These are phyloP conservation scores for Tetranychus urticae DNA, from an alignment of 1,140 invertebrate genomes.

Conservation along the genomic window DNA sequence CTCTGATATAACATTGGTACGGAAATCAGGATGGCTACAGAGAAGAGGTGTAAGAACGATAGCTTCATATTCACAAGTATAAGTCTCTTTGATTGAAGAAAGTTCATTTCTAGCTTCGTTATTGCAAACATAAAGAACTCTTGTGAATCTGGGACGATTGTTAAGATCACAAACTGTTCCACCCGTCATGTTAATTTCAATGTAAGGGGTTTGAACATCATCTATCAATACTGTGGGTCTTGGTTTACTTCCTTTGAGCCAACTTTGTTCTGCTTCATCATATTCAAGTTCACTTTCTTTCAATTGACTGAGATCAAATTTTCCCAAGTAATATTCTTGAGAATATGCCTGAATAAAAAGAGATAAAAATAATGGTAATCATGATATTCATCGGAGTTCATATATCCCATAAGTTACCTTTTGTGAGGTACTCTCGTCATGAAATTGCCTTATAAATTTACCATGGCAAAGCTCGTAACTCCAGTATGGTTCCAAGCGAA, in stretches of 20 bases:
- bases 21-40: constrained; percentile 69
- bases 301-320: constrained; percentile 32
- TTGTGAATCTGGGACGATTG: constrained; percentile 47
- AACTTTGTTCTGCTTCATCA: not conserved
- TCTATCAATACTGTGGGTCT: constrained; percentile 49
- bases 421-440: constrained; percentile 44
- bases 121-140: constrained; percentile 60
- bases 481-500: constrained; percentile 80
- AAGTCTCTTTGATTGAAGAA: constrained; percentile 71
- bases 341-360: constrained; percentile 22
- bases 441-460: constrained; percentile 65
- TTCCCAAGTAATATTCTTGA: constrained; percentile 53
- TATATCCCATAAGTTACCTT: constrained; percentile 27
- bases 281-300: constrained; percentile 9
- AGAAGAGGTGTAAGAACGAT: constrained; percentile 58
- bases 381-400: not conserved
- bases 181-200: constrained; percentile 25
- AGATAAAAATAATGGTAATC: not conserved
- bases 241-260: constrained; percentile 2
- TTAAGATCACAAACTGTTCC: constrained; percentile 79
- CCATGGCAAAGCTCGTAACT: constrained; percentile 93
- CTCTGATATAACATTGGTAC: constrained; percentile 30
- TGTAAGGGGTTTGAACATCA: constrained; percentile 47
- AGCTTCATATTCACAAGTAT: constrained; percentile 80
- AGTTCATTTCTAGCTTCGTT: constrained; percentile 43